Percentiles rank a stretch among this genome's conserved stretches.
Evolutionary conservation across 2,888 invertebrate genomes (phyloP).

Genomic region (Zhengitettix transpicula): DNA sequence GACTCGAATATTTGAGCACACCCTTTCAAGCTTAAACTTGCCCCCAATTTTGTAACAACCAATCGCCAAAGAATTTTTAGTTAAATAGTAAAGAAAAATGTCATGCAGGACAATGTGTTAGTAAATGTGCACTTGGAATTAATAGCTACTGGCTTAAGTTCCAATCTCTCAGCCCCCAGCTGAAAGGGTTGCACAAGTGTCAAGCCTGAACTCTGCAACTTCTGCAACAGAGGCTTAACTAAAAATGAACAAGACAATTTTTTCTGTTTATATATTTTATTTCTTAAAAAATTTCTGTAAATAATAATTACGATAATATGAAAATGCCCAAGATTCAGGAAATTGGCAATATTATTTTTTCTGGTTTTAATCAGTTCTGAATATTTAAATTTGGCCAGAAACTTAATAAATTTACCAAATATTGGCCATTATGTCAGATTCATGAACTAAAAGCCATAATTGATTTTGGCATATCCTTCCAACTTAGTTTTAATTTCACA

Average conservation of each 20-base stretch:
- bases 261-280: slow-evolving; percentile 1
- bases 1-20: slow-evolving; percentile 7
- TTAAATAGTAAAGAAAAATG: slow-evolving; percentile 1
- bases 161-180: slow-evolving; percentile 4
- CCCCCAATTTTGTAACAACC: neutral
- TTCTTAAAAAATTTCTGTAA: slow-evolving; percentile 8
- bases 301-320: slow-evolving; percentile 11
- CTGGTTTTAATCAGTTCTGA: neutral
- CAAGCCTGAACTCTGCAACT: slow-evolving; percentile 8
- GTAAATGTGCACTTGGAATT: neutral
- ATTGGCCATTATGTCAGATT: neutral
- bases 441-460: neutral
- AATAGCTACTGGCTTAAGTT: neutral
- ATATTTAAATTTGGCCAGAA: neutral
- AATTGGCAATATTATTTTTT: slow-evolving; percentile 8
- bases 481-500: slow-evolving; percentile 4
- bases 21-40: slow-evolving; percentile 9
- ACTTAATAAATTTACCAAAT: neutral
- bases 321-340: slow-evolving; percentile 10
- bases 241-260: slow-evolving; percentile 4
- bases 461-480: slow-evolving; percentile 3
- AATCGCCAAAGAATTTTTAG: neutral
- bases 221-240: slow-evolving; percentile 7
- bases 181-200: slow-evolving; percentile 11
- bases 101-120: slow-evolving; percentile 2